Evolutionary conservation across 2,888 invertebrate genomes (phyloP).

Genomic region (Campoplex capitator): DNA sequence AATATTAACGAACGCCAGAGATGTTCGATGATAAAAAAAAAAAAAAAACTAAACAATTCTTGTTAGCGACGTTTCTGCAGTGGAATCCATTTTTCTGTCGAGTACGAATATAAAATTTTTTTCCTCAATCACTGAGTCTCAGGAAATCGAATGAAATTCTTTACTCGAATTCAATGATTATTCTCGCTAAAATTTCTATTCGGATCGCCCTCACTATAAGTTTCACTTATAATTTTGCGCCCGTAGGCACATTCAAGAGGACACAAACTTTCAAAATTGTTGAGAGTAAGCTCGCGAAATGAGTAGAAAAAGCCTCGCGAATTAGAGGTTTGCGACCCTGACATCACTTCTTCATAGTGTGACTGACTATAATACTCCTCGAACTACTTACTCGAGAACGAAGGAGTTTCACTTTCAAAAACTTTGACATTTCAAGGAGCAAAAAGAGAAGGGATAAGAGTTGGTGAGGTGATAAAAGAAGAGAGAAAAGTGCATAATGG

Average conservation of each 20-base stretch:
- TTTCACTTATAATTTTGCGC: not conserved
- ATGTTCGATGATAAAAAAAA: not conserved
- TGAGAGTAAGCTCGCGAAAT: not conserved
- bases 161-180: too few relatives aligned
- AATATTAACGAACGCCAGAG: too few relatives aligned
- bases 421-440: conserved; percentile 38
- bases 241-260: not conserved
- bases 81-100: too few relatives aligned
- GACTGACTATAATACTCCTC: conserved; percentile 44
- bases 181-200: too few relatives aligned
- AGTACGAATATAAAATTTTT: too few relatives aligned
- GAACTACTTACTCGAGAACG: conserved; percentile 51
- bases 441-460: conserved; percentile 14
- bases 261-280: not conserved
- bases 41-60: too few relatives aligned
- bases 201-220: not conserved
- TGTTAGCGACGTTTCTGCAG: too few relatives aligned
- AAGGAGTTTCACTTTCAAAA: conserved; percentile 48
- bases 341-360: conserved; percentile 17
- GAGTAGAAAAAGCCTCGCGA: conserved; percentile 10
- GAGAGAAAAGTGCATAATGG: conserved; percentile 8
- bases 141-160: too few relatives aligned
- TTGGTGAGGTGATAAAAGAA: conserved; percentile 1
- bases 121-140: too few relatives aligned
- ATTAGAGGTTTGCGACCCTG: conserved; percentile 14